A percentile compares a stretch with the other conserved stretches of the same genome.
phyloP scores from a whole-genome alignment of 2,888 invertebrate genomes.

The Ennomos fuscantarius region DNA sequence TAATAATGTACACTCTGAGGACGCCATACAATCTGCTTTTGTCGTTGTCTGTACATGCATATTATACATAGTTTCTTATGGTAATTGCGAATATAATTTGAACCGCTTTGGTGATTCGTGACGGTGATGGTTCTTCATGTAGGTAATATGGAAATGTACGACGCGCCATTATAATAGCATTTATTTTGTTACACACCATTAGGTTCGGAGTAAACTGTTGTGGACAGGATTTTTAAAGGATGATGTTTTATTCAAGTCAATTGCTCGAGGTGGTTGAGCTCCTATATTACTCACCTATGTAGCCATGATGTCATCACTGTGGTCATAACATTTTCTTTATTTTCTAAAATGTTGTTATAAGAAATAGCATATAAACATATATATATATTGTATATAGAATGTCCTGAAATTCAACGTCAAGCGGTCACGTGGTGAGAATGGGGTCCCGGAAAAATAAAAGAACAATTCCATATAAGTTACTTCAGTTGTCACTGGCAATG shows the following conservation, averaged over 20 bases:
- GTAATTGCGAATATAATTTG: constrained; percentile 33
- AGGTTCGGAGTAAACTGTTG: constrained; percentile 4
- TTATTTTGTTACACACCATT: constrained; percentile 57
- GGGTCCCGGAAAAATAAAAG: too few relatives aligned
- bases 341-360: too few relatives aligned
- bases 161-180: constrained; percentile 60
- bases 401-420: too few relatives aligned
- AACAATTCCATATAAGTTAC: too few relatives aligned
- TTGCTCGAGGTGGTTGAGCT: background rate
- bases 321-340: too few relatives aligned
- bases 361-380: too few relatives aligned
- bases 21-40: too few relatives aligned
- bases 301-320: too few relatives aligned
- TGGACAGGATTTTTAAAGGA: background rate
- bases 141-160: constrained; percentile 39
- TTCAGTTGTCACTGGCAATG: too few relatives aligned
- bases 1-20: background rate
- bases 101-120: constrained; percentile 34
- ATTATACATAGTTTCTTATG: constrained; percentile 17
- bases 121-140: constrained; percentile 29
- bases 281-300: too few relatives aligned
- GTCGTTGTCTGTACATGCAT: constrained; percentile 1
- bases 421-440: too few relatives aligned
- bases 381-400: too few relatives aligned
- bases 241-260: constrained; percentile 7